These are phyloP conservation scores for Hippocampus guttulatus DNA, from an alignment of 2,113 vertebrate genomes.

Conservation along the genomic window DNA sequence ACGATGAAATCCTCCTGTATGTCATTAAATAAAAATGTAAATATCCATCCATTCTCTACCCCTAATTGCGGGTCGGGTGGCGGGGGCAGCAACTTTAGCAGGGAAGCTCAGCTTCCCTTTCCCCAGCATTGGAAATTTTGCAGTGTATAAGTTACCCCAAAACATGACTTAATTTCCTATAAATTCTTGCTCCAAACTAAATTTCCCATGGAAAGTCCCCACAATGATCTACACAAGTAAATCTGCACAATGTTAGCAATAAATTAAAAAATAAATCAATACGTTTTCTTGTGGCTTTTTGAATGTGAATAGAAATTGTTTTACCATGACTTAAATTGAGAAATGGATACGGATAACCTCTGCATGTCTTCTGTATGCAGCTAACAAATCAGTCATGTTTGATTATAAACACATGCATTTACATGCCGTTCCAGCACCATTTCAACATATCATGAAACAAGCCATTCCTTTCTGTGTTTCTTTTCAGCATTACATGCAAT, in stretches of 20 bases:
- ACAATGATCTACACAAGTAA: not conserved
- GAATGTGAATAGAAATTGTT: not conserved
- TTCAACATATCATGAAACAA: slow-evolving; percentile 29
- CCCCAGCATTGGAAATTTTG: no score
- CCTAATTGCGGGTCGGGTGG: no score
- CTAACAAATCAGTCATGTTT: slow-evolving; percentile 14
- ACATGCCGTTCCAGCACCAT: slow-evolving; percentile 13
- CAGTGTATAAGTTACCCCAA: not conserved
- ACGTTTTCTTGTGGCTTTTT: not conserved
- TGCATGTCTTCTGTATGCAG: not conserved
- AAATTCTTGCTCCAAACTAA: not conserved
- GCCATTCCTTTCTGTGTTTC: slow-evolving; percentile 15
- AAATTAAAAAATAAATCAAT: not conserved
- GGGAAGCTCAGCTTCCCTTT: no score
- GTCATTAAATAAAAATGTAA: no score
- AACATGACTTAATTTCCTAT: not conserved
- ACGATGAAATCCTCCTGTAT: not conserved
- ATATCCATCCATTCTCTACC: no score
- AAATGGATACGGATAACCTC: not conserved
- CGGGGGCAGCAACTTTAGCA: no score
- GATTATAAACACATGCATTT: slow-evolving; percentile 19
- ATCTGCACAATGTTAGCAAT: not conserved
- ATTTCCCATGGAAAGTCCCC: not conserved
- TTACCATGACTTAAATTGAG: not conserved
- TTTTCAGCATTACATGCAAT: slow-evolving; percentile 16